A percentile compares a stretch with the other conserved stretches of the same genome.
These are phyloP conservation scores for Hypena proboscidalis DNA, from an alignment of 2,888 invertebrate genomes.

Conservation along the genomic window DNA sequence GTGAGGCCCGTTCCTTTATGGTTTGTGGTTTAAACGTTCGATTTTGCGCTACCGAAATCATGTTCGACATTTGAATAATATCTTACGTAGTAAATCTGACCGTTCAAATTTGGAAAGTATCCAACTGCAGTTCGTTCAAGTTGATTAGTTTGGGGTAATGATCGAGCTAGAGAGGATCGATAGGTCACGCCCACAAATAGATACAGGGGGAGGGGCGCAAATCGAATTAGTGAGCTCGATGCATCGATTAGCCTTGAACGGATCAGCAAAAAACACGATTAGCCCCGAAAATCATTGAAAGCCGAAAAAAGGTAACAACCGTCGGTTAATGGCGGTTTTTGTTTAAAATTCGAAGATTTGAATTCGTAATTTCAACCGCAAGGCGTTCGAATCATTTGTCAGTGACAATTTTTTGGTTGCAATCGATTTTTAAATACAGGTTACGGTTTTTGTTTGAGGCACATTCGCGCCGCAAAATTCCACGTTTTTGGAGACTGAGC, in stretches of 20 bases:
- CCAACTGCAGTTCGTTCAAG: constrained; percentile 12
- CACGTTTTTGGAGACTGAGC: constrained; percentile 43
- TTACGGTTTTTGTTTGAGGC: constrained; percentile 60
- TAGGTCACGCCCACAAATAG: constrained; percentile 78
- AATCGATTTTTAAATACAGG: constrained; percentile 85
- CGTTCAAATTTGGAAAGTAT: constrained; percentile 2
- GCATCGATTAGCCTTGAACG: constrained; percentile 78
- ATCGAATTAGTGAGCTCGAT: constrained; percentile 81
- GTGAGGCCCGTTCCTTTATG: constrained; percentile 53
- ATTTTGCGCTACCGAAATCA: constrained; percentile 47
- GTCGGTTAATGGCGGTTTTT: constrained; percentile 82
- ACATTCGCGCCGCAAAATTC: constrained; percentile 48
- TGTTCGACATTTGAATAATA: constrained; percentile 8
- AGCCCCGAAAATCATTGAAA: constrained; percentile 82
- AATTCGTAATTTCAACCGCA: constrained; percentile 84
- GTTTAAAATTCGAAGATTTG: constrained; percentile 83
- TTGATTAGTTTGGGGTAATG: constrained; percentile 52
- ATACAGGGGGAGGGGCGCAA: constrained; percentile 75
- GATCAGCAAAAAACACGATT: constrained; percentile 83
- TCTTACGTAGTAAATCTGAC: background rate
- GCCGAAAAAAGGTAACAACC: constrained; percentile 80
- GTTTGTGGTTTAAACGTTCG: constrained; percentile 43
- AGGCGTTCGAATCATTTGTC: constrained; percentile 85
- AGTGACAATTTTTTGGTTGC: constrained; percentile 85
- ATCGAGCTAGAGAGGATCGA: constrained; percentile 73